Percentiles rank a stretch among this genome's conserved stretches.
Conservation (phyloP, 2,888 invertebrate genomes). For the Melikaiella ostensackeni region DNA sequence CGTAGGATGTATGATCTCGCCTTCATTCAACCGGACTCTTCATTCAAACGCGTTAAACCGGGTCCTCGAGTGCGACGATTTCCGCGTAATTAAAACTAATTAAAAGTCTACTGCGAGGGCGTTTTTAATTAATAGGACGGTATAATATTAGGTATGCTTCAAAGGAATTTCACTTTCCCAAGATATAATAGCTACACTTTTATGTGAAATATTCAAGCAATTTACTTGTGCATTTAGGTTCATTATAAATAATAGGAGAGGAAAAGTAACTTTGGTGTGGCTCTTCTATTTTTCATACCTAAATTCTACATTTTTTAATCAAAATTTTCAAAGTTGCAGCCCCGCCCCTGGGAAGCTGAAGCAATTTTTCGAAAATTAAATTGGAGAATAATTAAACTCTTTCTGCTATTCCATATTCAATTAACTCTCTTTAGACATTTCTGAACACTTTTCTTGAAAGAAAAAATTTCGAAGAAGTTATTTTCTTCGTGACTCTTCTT, state of each 20-base stretch:
- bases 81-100: conserved; percentile 37
- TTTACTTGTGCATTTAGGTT: neutral
- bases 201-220: neutral
- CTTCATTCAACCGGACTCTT: conserved; percentile 54
- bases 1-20: conserved; percentile 52
- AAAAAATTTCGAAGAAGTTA: too few relatives aligned
- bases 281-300: too few relatives aligned
- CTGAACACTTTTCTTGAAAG: too few relatives aligned
- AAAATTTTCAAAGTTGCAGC: too few relatives aligned
- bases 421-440: too few relatives aligned
- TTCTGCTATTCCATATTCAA: too few relatives aligned
- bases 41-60: conserved; percentile 44
- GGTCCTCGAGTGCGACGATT: conserved; percentile 26
- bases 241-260: neutral
- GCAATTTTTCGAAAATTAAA: too few relatives aligned
- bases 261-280: too few relatives aligned
- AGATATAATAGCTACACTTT: neutral
- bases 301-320: too few relatives aligned
- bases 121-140: conserved; percentile 35
- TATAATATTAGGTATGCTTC: neutral
- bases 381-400: too few relatives aligned
- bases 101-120: conserved; percentile 29
- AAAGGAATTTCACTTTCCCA: neutral
- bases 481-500: too few relatives aligned
- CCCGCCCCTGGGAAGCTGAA: too few relatives aligned